These are phyloP conservation scores for Phylloscopus trochiloides DNA, from an alignment of 2,113 vertebrate genomes.

Conservation along the genomic window DNA sequence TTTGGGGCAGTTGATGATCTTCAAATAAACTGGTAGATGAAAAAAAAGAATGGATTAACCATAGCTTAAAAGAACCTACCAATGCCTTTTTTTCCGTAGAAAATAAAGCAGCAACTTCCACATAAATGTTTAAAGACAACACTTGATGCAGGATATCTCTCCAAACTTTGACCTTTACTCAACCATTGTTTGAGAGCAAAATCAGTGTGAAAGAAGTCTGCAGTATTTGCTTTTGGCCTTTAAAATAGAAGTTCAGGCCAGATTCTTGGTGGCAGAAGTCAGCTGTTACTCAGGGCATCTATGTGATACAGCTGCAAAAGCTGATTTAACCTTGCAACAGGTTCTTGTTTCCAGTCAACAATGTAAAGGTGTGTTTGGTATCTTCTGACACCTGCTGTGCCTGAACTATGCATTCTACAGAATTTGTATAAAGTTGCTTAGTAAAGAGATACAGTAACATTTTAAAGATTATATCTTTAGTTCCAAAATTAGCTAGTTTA, in stretches of 20 bases:
- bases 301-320: background rate
- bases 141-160: background rate
- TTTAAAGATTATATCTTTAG: background rate
- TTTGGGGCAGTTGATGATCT: background rate
- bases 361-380: background rate
- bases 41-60: background rate
- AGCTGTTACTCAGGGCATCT: background rate
- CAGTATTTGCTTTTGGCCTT: background rate
- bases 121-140: background rate
- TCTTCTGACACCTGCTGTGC: background rate
- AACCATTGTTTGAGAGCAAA: background rate
- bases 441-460: background rate
- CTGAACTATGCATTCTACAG: background rate
- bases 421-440: background rate
- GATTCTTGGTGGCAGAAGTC: background rate
- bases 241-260: background rate
- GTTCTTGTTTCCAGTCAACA: background rate
- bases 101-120: background rate
- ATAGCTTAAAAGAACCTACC: background rate
- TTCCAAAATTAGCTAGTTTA: background rate
- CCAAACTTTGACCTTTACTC: background rate
- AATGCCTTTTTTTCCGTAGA: background rate
- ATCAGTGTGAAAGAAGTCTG: background rate
- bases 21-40: background rate
- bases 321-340: background rate